Evolutionary conservation across 1,140 invertebrate species (phyloP), one percentile per base, ranked within the genome.

Genomic region (Drosophila triauraria): DNA sequence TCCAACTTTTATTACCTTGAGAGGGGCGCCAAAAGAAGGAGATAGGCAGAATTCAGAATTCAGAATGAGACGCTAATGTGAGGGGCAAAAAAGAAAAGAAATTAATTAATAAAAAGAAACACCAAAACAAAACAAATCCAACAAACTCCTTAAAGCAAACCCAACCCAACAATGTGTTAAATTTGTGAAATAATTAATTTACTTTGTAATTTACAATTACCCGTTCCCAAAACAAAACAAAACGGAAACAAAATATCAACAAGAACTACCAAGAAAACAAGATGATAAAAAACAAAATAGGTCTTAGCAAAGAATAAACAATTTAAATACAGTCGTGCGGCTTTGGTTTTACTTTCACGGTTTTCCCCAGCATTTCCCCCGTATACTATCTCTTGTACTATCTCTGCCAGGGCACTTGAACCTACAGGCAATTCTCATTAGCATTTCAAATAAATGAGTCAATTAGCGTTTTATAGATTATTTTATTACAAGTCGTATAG

Each of bases 301-400:
- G 57, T 84, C 72, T 77, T 85, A 84, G 72, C 65, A 63, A 83
- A 84, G 59, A 77, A 58, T 76, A 72, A 65, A 74, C 53, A 68
- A 77, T 68, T 80, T 56, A 75, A 83, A 64, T 47, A 71, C 44
- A 70, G 2, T 30, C 27, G 7, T 40, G 12, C 9, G 9, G 9
- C 35, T 43, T 54, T 44, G 30, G 10, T 44, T 43, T 38, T 40
- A 38, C 7, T 53, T 40, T n/a, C 12, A 13, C 4, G 30, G n/a
- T 30, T 59, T 32, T 2, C 15, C 0, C n/a, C 7, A n/a, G 42
- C 10, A 32, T n/a, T 30, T 23, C 32, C 30, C 10, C 10, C 32
- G 20, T 54, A 5, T 40, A 44, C n/a, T 44, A 44, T 30, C 17
- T 38, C 17, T 12, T 54, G 46, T 51, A 30, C 27, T 30, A 30